These are phyloP conservation scores for Poecile montanus DNA, from an alignment of 2,797 vertebrate species.

Conservation along the genomic window DNA sequence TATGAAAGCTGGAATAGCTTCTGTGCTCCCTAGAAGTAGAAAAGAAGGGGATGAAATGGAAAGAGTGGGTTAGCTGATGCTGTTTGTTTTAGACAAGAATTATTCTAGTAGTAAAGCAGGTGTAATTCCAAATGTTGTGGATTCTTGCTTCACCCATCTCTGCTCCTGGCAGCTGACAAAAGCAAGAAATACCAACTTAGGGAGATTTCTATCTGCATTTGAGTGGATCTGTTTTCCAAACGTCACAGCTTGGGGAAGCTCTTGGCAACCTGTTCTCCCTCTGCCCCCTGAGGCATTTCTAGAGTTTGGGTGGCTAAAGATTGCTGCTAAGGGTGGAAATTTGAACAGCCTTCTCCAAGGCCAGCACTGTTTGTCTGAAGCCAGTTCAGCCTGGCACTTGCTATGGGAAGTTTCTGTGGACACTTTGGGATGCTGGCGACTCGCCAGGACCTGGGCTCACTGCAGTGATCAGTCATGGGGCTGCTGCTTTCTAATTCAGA, in stretches of 20 bases:
- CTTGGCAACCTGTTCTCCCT: not conserved
- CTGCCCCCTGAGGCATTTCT: not conserved
- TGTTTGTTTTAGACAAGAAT: not conserved
- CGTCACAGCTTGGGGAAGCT: not conserved
- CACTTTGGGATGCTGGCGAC: not conserved
- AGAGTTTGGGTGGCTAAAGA: not conserved
- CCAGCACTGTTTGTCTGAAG: not conserved
- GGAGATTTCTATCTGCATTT: not conserved
- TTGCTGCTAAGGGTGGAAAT: not conserved
- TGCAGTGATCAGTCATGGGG: not conserved
- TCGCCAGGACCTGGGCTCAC: not conserved
- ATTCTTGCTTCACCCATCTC: not conserved
- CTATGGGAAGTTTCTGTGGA: not conserved
- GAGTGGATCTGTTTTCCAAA: not conserved
- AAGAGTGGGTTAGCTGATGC: not conserved
- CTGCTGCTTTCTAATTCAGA: not conserved
- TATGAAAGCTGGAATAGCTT: not conserved
- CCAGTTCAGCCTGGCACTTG: not conserved
- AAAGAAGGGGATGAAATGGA: not conserved
- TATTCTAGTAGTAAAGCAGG: not conserved
- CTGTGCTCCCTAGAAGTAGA: not conserved
- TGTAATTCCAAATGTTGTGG: not conserved
- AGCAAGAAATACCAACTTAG: not conserved
- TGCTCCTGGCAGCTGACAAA: not conserved
- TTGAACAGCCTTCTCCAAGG: not conserved